These are phyloP conservation scores for Andricus curvator DNA, from an alignment of 2,888 invertebrate genomes.

Conservation along the genomic window DNA sequence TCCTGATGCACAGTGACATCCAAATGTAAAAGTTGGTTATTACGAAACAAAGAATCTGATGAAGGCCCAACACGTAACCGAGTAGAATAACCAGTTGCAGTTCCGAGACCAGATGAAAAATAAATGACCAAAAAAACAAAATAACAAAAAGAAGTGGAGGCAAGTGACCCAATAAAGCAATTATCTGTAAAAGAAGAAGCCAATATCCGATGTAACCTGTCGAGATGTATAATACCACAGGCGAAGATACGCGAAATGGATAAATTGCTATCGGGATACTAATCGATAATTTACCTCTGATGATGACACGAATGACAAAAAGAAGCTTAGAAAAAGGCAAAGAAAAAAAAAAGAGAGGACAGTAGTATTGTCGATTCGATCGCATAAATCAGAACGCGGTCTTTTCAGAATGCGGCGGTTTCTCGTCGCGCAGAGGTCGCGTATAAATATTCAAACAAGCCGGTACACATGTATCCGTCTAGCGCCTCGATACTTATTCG, in stretches of 20 bases:
- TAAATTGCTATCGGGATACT: conserved; percentile 17
- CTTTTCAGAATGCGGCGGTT: conserved; percentile 69
- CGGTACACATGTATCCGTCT: conserved; percentile 68
- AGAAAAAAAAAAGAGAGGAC: conserved; percentile 48
- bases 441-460: conserved; percentile 72
- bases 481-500: conserved; percentile 52
- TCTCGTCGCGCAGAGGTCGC: conserved; percentile 66
- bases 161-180: conserved; percentile 39
- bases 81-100: conserved; percentile 36
- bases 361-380: conserved; percentile 61
- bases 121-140: conserved; percentile 15
- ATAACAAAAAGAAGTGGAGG: background rate
- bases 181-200: conserved; percentile 32
- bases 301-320: conserved; percentile 36
- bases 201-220: conserved; percentile 9
- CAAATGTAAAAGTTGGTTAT: background rate
- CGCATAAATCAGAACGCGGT: conserved; percentile 71
- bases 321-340: conserved; percentile 37
- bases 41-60: conserved; percentile 26
- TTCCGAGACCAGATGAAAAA: conserved; percentile 30
- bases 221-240: background rate
- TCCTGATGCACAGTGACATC: background rate
- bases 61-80: background rate
- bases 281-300: conserved; percentile 27
- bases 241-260: background rate